A percentile compares a stretch with the other conserved stretches of the same genome.
These are phyloP conservation scores for Esox masquinongy DNA, from an alignment of 2,797 vertebrate species.

Conservation along the genomic window DNA sequence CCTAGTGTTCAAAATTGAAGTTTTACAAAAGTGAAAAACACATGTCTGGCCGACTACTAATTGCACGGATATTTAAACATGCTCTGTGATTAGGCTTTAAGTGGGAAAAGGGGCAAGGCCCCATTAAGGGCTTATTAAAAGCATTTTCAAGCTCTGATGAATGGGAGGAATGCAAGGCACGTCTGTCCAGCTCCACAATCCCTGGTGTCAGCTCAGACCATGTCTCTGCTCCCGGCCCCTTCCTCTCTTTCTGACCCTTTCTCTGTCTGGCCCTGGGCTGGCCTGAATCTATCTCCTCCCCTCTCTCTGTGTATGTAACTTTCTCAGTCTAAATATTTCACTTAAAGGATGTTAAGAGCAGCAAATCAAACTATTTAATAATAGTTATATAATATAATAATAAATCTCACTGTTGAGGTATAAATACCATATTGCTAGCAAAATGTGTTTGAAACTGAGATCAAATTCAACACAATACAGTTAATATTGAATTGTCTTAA, in stretches of 20 bases:
- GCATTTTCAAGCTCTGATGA: slow-evolving; percentile 82
- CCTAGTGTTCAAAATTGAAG: background rate
- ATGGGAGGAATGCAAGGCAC: slow-evolving; percentile 86
- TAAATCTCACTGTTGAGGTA: no score
- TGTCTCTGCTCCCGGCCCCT: slow-evolving; percentile 18
- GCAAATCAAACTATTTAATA: no score
- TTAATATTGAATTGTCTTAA: no score
- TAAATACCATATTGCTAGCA: no score
- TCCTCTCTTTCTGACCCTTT: slow-evolving; percentile 31
- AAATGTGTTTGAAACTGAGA: no score
- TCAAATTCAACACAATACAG: no score
- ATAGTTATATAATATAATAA: no score
- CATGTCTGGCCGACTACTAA: background rate
- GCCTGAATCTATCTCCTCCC: background rate
- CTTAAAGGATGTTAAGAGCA: no score
- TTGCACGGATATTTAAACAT: slow-evolving; percentile 13
- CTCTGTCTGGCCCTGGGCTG: background rate
- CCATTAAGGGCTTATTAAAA: slow-evolving; percentile 71
- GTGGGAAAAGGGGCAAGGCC: slow-evolving; percentile 32
- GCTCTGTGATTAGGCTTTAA: slow-evolving; percentile 27
- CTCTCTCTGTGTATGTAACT: background rate
- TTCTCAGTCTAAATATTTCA: no score
- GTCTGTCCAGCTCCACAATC: slow-evolving; percentile 68
- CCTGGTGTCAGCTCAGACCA: slow-evolving; percentile 59
- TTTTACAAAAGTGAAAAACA: background rate